Evolutionary conservation across 2,797 vertebrate species (phyloP).

Genomic region (Moxostoma hubbsi): DNA sequence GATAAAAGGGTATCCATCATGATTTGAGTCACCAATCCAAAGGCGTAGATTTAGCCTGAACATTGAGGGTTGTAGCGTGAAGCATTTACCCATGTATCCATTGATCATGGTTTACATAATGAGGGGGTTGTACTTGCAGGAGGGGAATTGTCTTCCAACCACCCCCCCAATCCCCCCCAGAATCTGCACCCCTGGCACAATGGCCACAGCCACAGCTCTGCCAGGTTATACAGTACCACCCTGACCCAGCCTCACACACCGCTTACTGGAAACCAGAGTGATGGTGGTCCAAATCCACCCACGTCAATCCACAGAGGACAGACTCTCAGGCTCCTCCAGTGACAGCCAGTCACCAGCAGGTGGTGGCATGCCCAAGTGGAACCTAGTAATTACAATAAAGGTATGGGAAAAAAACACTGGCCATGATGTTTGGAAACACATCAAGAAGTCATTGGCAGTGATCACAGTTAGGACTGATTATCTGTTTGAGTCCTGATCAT

Average conservation of each 20-base stretch:
- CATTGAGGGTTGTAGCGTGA: too few species aligned
- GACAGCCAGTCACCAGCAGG: constrained; percentile 76
- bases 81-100: too few species aligned
- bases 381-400: constrained; percentile 75
- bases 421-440: constrained; percentile 11
- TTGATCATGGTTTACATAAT: too few species aligned
- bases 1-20: constrained; percentile 18
- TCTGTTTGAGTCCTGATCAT: constrained; percentile 27
- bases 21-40: neutral
- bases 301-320: constrained; percentile 46
- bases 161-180: too few species aligned
- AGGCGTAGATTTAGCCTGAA: neutral
- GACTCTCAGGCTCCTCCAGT: constrained; percentile 61
- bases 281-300: constrained; percentile 53
- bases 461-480: constrained; percentile 34
- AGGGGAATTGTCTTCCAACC: too few species aligned
- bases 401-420: constrained; percentile 46
- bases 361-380: constrained; percentile 80
- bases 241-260: constrained; percentile 29
- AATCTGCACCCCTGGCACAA: constrained; percentile 1
- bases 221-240: constrained; percentile 38
- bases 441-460: constrained; percentile 30
- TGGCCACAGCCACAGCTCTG: constrained; percentile 17
- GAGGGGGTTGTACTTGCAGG: too few species aligned
- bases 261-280: constrained; percentile 49